Conservation (phyloP, 2,113 vertebrate species). For the Chascanopsetta lugubris region DNA sequence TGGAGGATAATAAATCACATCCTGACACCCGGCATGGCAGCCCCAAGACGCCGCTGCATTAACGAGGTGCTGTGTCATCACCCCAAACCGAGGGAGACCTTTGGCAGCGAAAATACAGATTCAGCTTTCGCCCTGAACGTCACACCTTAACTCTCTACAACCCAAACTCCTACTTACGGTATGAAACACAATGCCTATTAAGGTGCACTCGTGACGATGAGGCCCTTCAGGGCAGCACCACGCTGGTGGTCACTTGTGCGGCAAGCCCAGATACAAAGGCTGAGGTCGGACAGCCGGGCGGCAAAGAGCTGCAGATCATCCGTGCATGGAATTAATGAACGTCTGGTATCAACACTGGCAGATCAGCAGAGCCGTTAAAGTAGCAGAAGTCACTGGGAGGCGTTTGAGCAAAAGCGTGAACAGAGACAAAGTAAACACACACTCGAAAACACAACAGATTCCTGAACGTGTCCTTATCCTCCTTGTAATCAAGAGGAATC, state of each 20-base stretch:
- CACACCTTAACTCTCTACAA: constrained; percentile 19
- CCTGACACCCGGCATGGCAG: constrained; percentile 37
- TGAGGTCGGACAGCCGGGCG: constrained; percentile 6
- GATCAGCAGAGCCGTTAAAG: constrained; percentile 4
- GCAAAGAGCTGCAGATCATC: constrained; percentile 16
- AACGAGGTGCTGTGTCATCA: constrained; percentile 76
- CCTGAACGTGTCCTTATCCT: constrained; percentile 14
- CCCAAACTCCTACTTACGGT: not conserved
- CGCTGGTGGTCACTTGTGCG: constrained; percentile 38
- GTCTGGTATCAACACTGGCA: constrained; percentile 25
- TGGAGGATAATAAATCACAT: constrained; percentile 72
- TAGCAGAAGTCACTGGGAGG: not conserved
- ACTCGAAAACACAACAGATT: constrained; percentile 1
- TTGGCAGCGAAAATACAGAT: constrained; percentile 64
- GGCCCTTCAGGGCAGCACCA: constrained; percentile 56
- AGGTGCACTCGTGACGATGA: constrained; percentile 37
- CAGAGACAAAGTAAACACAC: constrained; percentile 10
- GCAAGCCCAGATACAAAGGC: constrained; percentile 21
- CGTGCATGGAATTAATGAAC: constrained; percentile 50
- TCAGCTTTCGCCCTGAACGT: constrained; percentile 67
- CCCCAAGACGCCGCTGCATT: constrained; percentile 40
- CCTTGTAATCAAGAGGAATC: constrained; percentile 33
- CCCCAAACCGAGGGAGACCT: constrained; percentile 50
- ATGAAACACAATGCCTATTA: constrained; percentile 38
- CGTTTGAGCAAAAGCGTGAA: not conserved